Conservation (phyloP, 2,888 invertebrate genomes). For the Andricus curvator region DNA sequence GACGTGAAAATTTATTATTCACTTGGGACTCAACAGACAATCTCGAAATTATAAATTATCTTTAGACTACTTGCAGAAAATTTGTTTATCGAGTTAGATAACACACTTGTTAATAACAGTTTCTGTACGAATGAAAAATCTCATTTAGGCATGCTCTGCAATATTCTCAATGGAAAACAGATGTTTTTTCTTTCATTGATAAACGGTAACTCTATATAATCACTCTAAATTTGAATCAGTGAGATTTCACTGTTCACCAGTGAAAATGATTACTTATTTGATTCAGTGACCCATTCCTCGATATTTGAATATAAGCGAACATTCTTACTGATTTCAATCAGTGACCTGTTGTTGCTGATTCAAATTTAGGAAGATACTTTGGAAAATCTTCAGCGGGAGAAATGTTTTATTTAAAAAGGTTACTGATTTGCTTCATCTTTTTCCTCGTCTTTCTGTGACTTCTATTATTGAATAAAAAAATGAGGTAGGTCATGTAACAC, state of each 20-base stretch:
- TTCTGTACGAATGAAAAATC: background rate
- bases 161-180: conserved; percentile 11
- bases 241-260: too few relatives aligned
- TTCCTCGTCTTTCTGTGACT: background rate
- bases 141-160: background rate
- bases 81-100: conserved; percentile 3
- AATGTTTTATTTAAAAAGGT: background rate
- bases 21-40: background rate
- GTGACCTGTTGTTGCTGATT: too few relatives aligned
- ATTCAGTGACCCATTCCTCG: too few relatives aligned
- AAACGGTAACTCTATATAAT: conserved; percentile 13
- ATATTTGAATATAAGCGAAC: too few relatives aligned
- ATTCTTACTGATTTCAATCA: too few relatives aligned
- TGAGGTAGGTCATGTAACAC: background rate
- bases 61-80: background rate
- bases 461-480: background rate
- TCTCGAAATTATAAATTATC: conserved; percentile 5
- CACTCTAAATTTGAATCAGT: background rate
- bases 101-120: background rate
- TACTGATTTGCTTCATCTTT: background rate
- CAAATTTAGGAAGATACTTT: background rate
- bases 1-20: conserved; percentile 23
- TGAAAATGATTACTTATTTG: too few relatives aligned
- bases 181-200: conserved; percentile 24
- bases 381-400: background rate